Evolutionary conservation across 92 coral and sea anemone species (phyloP).

Genomic region (Muricea muricata): DNA sequence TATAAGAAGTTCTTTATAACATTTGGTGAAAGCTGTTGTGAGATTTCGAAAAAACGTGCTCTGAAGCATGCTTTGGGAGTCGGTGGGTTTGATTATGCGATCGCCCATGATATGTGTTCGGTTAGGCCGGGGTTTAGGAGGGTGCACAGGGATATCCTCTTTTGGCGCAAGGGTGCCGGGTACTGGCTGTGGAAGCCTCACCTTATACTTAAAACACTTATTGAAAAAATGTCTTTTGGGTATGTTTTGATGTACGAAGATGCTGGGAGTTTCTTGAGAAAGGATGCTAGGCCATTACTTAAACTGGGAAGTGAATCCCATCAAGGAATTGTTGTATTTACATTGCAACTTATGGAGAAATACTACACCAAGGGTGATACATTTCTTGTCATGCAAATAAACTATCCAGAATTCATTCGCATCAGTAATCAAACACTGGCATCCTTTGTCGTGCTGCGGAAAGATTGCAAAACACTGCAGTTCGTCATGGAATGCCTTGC

Average conservation of each 20-base stretch:
- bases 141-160: slow-evolving; percentile 9
- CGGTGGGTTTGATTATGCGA: slow-evolving; percentile 27
- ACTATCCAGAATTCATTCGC: slow-evolving; percentile 5
- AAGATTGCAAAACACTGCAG: slow-evolving; percentile 23
- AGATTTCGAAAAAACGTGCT: slow-evolving; percentile 26
- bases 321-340: slow-evolving; percentile 30
- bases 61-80: neutral
- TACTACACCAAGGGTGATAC: slow-evolving; percentile 33
- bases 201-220: slow-evolving; percentile 12
- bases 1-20: slow-evolving; percentile 11
- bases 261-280: slow-evolving; percentile 28
- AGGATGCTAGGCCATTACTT: slow-evolving; percentile 21
- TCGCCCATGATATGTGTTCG: slow-evolving; percentile 24
- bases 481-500: slow-evolving; percentile 41
- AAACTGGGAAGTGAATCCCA: slow-evolving; percentile 10
- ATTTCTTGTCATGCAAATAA: slow-evolving; percentile 11
- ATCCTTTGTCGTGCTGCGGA: slow-evolving; percentile 13
- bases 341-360: slow-evolving; percentile 15
- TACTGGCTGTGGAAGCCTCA: slow-evolving; percentile 41
- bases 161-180: slow-evolving; percentile 25
- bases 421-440: slow-evolving; percentile 3
- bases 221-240: slow-evolving; percentile 28
- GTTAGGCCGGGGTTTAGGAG: slow-evolving; percentile 24
- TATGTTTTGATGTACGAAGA: slow-evolving; percentile 28
- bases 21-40: slow-evolving; percentile 36